A percentile compares a stretch with the other conserved stretches of the same genome.
phyloP scores from a whole-genome alignment of 2,113 vertebrate genomes.

The Ranitomeya variabilis region DNA sequence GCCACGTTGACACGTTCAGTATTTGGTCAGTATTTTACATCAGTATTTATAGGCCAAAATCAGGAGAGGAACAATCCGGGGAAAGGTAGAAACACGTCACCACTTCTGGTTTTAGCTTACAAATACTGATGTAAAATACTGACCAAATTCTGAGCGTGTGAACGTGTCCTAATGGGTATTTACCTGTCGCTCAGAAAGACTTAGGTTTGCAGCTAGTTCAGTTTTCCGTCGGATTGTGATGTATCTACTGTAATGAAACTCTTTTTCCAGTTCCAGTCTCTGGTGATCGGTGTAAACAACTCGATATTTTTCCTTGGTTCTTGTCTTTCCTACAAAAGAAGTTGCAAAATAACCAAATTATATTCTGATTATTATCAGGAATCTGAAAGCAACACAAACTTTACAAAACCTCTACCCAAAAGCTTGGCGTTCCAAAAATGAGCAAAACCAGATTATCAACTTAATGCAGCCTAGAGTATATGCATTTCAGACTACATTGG shows the following conservation, averaged over 20 bases:
- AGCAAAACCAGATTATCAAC: background rate
- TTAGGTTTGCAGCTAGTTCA: conserved; percentile 88
- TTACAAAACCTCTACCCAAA: background rate
- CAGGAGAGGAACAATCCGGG: too few species aligned
- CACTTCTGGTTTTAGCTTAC: too few species aligned
- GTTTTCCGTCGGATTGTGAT: conserved; percentile 93
- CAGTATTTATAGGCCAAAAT: too few species aligned
- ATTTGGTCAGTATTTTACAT: too few species aligned
- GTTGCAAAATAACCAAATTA: background rate
- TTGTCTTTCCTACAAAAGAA: conserved; percentile 85
- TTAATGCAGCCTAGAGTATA: background rate
- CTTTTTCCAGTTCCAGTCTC: conserved; percentile 92
- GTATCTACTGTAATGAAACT: conserved; percentile 95
- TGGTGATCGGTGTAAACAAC: conserved; percentile 96
- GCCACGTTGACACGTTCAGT: too few species aligned
- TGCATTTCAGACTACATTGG: conserved; percentile 1
- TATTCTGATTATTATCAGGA: background rate
- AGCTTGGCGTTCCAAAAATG: background rate
- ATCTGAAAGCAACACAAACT: background rate
- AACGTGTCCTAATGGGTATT: background rate
- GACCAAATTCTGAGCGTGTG: too few species aligned
- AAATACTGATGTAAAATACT: too few species aligned
- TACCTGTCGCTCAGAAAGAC: conserved; percentile 97
- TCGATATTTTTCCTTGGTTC: conserved; percentile 96
- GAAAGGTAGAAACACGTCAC: too few species aligned